phyloP scores from a whole-genome alignment of 2,113 vertebrate genomes.

The Brienomyrus brachyistius region DNA sequence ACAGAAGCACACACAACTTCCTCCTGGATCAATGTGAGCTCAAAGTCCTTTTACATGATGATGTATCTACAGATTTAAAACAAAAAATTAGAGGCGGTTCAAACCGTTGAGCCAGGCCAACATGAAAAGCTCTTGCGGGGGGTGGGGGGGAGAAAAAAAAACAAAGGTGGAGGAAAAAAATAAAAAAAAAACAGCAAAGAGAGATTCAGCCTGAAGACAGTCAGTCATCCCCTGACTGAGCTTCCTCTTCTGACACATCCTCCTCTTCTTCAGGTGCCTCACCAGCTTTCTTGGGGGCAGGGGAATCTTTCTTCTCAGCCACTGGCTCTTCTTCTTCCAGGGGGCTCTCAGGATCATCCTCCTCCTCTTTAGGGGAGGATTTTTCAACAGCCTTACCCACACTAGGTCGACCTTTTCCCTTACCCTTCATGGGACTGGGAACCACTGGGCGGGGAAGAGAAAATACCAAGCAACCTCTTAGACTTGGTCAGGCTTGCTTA shows the following conservation, averaged over 20 bases:
- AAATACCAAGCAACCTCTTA: not conserved
- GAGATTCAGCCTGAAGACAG: conserved; percentile 38
- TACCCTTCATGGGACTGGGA: conserved; percentile 93
- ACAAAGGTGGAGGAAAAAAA: too few relatives aligned
- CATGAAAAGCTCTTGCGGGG: conserved; percentile 38
- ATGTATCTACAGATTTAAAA: conserved; percentile 8
- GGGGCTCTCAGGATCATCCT: conserved; percentile 74
- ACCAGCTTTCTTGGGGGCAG: conserved; percentile 78
- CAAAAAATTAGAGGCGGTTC: conserved; percentile 49
- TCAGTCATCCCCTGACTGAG: conserved; percentile 93
- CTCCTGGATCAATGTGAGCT: not conserved
- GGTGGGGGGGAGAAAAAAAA: too few relatives aligned
- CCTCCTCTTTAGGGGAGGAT: conserved; percentile 82
- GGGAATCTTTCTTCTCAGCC: conserved; percentile 75
- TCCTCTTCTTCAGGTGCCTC: conserved; percentile 66
- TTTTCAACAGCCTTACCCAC: conserved; percentile 84
- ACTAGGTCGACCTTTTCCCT: conserved; percentile 90
- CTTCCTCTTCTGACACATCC: conserved; percentile 93
- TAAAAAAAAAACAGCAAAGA: not conserved
- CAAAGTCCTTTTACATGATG: conserved; percentile 1
- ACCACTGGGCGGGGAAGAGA: conserved; percentile 65
- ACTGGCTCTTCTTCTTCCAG: conserved; percentile 58
- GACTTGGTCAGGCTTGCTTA: not conserved
- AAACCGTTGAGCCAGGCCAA: conserved; percentile 65
- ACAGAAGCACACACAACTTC: not conserved